These are phyloP conservation scores for Barbus barbus DNA, from an alignment of 2,113 vertebrate genomes.

Conservation along the genomic window DNA sequence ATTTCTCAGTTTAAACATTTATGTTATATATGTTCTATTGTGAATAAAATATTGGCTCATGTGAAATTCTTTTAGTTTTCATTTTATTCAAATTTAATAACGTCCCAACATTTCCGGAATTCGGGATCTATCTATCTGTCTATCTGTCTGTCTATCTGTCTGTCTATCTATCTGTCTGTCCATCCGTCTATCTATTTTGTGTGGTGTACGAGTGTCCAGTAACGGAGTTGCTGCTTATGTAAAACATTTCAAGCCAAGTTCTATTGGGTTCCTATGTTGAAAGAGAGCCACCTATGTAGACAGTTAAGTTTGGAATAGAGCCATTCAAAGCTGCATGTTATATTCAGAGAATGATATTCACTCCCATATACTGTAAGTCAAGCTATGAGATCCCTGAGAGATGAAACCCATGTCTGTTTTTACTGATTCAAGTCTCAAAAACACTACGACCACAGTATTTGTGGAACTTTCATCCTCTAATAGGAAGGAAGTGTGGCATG, in stretches of 20 bases:
- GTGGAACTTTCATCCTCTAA: neutral
- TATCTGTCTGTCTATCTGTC: no score
- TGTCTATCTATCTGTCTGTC: no score
- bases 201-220: neutral
- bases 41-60: no score
- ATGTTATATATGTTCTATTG: no score
- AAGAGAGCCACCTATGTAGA: neutral
- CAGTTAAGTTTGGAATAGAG: conserved; percentile 5
- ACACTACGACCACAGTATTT: neutral
- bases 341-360: neutral
- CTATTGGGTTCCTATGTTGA: neutral
- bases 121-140: no score
- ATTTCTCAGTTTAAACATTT: no score
- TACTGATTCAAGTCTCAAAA: neutral
- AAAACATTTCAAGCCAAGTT: neutral
- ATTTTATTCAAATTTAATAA: no score
- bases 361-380: neutral
- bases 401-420: neutral
- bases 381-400: neutral
- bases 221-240: neutral
- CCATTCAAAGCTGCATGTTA: neutral
- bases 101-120: no score
- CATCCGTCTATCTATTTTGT: no score
- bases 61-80: no score
- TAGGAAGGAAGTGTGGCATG: neutral